Evolutionary conservation across 64 coral and sea anemone species (phyloP), one percentile per base, ranked within the genome.

Genomic region (Actinia equina): DNA sequence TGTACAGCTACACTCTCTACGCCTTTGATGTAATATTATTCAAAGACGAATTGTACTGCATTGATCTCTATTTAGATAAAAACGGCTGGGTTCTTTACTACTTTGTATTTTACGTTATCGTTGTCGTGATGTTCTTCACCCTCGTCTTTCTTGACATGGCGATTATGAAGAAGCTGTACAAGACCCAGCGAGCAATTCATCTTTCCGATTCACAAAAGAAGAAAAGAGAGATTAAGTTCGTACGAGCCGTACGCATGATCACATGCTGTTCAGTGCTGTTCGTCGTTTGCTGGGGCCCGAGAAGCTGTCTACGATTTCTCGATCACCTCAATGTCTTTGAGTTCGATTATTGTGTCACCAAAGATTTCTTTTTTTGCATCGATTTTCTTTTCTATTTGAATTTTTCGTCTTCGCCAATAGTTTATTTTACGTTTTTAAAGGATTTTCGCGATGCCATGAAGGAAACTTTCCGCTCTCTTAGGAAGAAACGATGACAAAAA

Each of bases 1-100:
- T 84, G 43, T 84, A 56, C 56, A 84, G 82, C 82, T 84, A 53
- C 49, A 25, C 52, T 1, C 82, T 84, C 26, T 59, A 84, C 51
- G 46, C 56, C 4, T 84, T 84, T 30, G 82, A 84, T 17, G 10
- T 84, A 3, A 22, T 7, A 5, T 22, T 17, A 19, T 30, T 15
- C n/a, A 13, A 7, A 56, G 82, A 11, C 18, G 82, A 58, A 19
- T 5, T 54, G 43, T 84, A 53, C 44, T 84, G 82, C 49, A 22
- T 4, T 8, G 82, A 84, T 55, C 23, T 58, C 19, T 18, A 53
- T 27, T 30, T 56, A 5, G 19, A 84, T 18, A 84, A 27, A 20
- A 26, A 59, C 6, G 46, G 46, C 46, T 84, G 49, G 46, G 58
- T 59, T 55, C 46, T 56, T 23, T 84, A 56, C 52, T 30, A 53